Conservation (phyloP, 2,888 invertebrate species). For the Trissoscelio sp. region DNA sequence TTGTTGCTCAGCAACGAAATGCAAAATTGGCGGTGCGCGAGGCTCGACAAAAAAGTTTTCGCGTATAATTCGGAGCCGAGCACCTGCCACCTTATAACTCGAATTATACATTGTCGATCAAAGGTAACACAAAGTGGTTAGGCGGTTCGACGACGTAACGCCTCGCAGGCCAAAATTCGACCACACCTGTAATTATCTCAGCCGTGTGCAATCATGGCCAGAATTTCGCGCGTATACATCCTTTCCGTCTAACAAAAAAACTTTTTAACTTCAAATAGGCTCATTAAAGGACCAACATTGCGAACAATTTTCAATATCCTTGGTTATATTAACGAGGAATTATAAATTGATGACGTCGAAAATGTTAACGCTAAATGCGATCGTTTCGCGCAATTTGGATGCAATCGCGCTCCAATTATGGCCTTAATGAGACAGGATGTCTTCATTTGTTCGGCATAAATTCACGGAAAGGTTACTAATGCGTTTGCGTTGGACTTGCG, state of each 20-base stretch:
- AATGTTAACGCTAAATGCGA: constrained; percentile 3
- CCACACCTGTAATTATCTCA: constrained; percentile 56
- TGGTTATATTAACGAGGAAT: constrained; percentile 6
- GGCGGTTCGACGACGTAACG: constrained; percentile 56
- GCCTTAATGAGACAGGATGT: constrained; percentile 36
- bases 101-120: constrained; percentile 66
- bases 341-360: not conserved
- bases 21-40: constrained; percentile 24
- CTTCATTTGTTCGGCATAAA: constrained; percentile 31
- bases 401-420: constrained; percentile 26
- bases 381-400: constrained; percentile 6
- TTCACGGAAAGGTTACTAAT: constrained; percentile 22
- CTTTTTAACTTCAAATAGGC: constrained; percentile 16
- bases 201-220: constrained; percentile 41
- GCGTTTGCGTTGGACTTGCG: not conserved
- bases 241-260: constrained; percentile 9
- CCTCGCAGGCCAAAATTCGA: constrained; percentile 54
- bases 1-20: constrained; percentile 8
- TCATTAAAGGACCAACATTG: constrained; percentile 38
- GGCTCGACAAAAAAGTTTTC: constrained; percentile 3
- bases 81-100: constrained; percentile 62
- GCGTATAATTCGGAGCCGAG: constrained; percentile 40
- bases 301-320: constrained; percentile 10
- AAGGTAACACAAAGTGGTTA: constrained; percentile 55
- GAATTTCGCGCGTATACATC: constrained; percentile 5